A percentile compares a stretch with the other conserved stretches of the same genome.
These are phyloP conservation scores for Salminus brasiliensis DNA, from an alignment of 2,113 vertebrate genomes.

Conservation along the genomic window DNA sequence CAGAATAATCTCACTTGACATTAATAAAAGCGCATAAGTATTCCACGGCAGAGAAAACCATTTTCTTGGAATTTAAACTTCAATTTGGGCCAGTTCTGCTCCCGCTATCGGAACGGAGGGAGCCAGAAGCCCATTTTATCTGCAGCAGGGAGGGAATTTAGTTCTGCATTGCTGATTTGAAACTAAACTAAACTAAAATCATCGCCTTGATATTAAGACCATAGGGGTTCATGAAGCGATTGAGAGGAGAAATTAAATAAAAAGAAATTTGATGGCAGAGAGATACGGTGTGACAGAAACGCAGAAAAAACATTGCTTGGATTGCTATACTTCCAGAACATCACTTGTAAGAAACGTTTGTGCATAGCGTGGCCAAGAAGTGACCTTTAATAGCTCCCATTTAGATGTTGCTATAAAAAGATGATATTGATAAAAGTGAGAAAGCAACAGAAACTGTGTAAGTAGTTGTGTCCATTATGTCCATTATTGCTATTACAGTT, in stretches of 20 bases:
- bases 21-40: constrained; percentile 42
- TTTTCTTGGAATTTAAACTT: constrained; percentile 52
- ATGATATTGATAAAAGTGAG: too few relatives aligned
- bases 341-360: background rate
- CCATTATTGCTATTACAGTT: too few relatives aligned
- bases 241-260: background rate
- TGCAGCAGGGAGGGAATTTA: constrained; percentile 23
- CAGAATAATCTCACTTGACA: constrained; percentile 46
- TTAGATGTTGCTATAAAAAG: too few relatives aligned
- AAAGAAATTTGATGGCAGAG: too few relatives aligned
- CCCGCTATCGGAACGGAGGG: constrained; percentile 13
- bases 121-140: constrained; percentile 40
- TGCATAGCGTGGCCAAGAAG: too few relatives aligned
- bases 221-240: background rate
- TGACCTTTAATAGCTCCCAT: too few relatives aligned
- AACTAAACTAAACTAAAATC: constrained; percentile 35
- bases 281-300: background rate
- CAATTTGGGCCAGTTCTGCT: constrained; percentile 39
- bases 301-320: background rate
- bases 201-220: constrained; percentile 35
- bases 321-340: background rate
- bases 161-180: constrained; percentile 34
- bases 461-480: too few relatives aligned
- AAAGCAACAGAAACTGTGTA: too few relatives aligned
- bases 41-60: constrained; percentile 23